A percentile compares a stretch with the other conserved stretches of the same genome.
These are phyloP conservation scores for Limnephilus lunatus DNA, from an alignment of 2,888 invertebrate genomes.

Conservation along the genomic window DNA sequence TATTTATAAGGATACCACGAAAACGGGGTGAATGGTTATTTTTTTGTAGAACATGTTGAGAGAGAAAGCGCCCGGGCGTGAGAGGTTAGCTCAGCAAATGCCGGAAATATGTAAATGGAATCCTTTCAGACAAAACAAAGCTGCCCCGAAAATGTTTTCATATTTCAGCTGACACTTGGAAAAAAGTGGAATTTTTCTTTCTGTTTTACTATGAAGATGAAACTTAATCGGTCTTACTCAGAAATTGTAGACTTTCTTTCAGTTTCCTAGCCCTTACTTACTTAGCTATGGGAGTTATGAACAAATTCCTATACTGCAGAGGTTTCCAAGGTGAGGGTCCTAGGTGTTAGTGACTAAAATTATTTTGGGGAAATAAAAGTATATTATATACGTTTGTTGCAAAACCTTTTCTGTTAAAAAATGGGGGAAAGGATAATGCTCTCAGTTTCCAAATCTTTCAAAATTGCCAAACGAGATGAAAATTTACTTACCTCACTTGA, in stretches of 20 bases:
- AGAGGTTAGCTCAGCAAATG: slow-evolving; percentile 43
- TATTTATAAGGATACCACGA: slow-evolving; percentile 7
- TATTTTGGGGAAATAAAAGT: no score
- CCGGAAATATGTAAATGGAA: slow-evolving; percentile 37
- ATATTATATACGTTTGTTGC: no score
- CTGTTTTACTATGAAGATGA: background rate
- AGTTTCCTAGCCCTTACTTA: background rate
- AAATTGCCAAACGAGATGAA: no score
- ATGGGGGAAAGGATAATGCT: no score
- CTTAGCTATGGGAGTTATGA: background rate
- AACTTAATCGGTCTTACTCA: background rate
- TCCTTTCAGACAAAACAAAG: slow-evolving; percentile 26
- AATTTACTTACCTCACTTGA: no score
- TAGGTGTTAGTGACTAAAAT: no score
- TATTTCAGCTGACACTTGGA: background rate
- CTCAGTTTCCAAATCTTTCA: no score
- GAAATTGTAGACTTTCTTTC: no score
- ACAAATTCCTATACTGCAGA: no score
- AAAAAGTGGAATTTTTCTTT: background rate
- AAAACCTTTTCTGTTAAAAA: no score
- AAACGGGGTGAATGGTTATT: slow-evolving; percentile 8
- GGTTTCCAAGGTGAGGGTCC: no score
- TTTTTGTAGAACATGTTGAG: background rate
- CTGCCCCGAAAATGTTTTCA: background rate
- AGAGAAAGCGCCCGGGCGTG: slow-evolving; percentile 10